Base-by-base conservation (phyloP, 1,140 invertebrate species). In the Drosophila ficusphila region DNA sequence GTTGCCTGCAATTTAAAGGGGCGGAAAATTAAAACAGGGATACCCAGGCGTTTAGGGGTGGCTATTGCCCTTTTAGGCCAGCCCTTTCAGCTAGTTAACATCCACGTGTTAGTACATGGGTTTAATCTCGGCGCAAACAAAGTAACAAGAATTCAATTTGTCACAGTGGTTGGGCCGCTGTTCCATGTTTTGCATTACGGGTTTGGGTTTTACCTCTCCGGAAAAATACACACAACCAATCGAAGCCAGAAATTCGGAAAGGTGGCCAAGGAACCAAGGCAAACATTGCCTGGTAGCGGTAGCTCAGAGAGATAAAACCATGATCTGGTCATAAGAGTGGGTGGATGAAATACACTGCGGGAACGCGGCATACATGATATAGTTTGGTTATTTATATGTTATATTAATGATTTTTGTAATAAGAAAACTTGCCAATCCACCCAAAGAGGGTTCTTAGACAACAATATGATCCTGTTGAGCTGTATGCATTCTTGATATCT, bases 101-200 rank as follows among this genome's bases (percentile, higher is more conserved):
- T 61, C 56, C 81, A 81, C 72, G 76, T 79, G 81, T 57, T 73
- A 62, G 61, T 51, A 74, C 82, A 82, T 52, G 77, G 78, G 75
- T 82, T 88, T 88, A 88, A 88, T 88, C 82, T 82, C 73, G 74
- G 71, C 77, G 58, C 83, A 89, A 88, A 82, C 73, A 88, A 88
- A 89, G 78, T 76, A 88, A 78, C 83, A 88, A 82, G 83, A 89
- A 89, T 88, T 89, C 82, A 88, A 88, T 88, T 88, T 88, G 82
- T 88, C 82, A 88, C 82, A 89, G 82, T 76, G 81, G 81, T 88
- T 86, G 72, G 57, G 21, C 38, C 39, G 12, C 3, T 18, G 33
- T 49, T 64, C 33, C 41, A 58, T 33, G 18, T 23, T 62, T 23
- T 38, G 33, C n/a, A 14, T 18, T 42, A 11, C 31, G 47, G 46